A percentile compares a stretch with the other conserved stretches of the same genome.
Evolutionary conservation across 2,888 invertebrate genomes (phyloP).

Genomic region (Orthosia cruda): DNA sequence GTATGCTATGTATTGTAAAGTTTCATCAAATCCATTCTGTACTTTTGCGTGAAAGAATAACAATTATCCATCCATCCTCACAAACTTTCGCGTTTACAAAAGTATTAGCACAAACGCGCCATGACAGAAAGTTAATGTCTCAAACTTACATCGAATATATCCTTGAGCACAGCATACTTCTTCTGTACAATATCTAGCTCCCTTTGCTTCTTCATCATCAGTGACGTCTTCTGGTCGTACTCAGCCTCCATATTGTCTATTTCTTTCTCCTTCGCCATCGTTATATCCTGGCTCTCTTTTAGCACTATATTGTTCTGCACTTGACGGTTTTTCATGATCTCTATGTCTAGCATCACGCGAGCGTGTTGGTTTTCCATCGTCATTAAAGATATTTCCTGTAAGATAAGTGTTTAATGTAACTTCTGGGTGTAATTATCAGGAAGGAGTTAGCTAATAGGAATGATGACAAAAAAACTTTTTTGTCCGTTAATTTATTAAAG

Average conservation of each 20-base stretch:
- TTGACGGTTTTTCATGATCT: slow-evolving; percentile 87
- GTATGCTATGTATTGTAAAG: no score
- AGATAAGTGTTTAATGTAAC: not conserved
- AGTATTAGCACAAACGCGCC: no score
- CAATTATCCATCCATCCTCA: no score
- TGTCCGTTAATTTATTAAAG: no score
- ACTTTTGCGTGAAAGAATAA: no score
- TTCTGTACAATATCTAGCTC: slow-evolving; percentile 85
- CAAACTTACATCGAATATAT: slow-evolving; percentile 86
- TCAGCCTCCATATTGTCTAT: slow-evolving; percentile 81
- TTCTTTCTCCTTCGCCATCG: slow-evolving; percentile 83
- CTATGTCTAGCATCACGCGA: slow-evolving; percentile 91
- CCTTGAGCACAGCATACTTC: slow-evolving; percentile 81
- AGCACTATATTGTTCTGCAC: slow-evolving; percentile 80
- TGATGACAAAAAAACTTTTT: no score
- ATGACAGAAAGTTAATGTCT: not conserved
- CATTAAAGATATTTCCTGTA: slow-evolving; percentile 90
- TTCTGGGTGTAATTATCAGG: no score
- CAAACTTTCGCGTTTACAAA: no score
- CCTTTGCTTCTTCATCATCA: slow-evolving; percentile 84
- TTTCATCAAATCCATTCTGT: no score
- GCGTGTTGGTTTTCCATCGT: slow-evolving; percentile 92
- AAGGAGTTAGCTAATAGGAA: no score
- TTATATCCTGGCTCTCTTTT: slow-evolving; percentile 80
- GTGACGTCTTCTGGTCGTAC: slow-evolving; percentile 78